These are phyloP conservation scores for Spilarctia lutea DNA, from an alignment of 2,888 invertebrate species.

Conservation along the genomic window DNA sequence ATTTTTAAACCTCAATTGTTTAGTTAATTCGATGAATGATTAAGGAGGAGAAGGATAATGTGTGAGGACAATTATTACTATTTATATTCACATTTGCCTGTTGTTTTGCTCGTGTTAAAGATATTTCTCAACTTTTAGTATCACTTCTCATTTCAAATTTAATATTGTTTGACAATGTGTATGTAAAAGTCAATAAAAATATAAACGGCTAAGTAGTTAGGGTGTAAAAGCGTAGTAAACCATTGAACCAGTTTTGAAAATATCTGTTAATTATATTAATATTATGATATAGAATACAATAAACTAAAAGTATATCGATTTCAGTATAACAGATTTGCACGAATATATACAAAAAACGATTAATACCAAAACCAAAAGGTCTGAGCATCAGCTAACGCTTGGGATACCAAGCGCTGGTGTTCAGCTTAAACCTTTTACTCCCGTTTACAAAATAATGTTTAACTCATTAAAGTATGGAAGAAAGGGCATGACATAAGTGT, in stretches of 20 bases:
- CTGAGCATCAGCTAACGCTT: too few species aligned
- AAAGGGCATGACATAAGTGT: too few species aligned
- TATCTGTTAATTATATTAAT: background rate
- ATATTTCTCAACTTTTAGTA: background rate
- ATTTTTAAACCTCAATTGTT: constrained; percentile 28
- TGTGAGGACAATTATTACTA: background rate
- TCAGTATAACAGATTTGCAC: too few species aligned
- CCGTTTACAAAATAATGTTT: too few species aligned
- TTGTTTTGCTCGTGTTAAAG: background rate
- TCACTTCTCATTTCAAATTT: background rate
- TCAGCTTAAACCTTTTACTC: too few species aligned
- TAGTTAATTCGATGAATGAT: constrained; percentile 1
- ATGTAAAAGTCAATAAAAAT: background rate
- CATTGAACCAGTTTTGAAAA: background rate
- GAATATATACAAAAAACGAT: too few species aligned
- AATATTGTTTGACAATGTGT: background rate
- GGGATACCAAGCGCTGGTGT: too few species aligned
- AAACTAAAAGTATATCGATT: too few species aligned
- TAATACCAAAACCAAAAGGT: too few species aligned
- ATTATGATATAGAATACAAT: too few species aligned
- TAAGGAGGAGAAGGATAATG: background rate
- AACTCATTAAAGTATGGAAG: too few species aligned
- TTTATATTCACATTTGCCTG: background rate
- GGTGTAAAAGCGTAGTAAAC: background rate
- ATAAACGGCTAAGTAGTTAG: background rate